Base-by-base conservation (phyloP, 2,113 vertebrate genomes). In the Brienomyrus longianalis region DNA sequence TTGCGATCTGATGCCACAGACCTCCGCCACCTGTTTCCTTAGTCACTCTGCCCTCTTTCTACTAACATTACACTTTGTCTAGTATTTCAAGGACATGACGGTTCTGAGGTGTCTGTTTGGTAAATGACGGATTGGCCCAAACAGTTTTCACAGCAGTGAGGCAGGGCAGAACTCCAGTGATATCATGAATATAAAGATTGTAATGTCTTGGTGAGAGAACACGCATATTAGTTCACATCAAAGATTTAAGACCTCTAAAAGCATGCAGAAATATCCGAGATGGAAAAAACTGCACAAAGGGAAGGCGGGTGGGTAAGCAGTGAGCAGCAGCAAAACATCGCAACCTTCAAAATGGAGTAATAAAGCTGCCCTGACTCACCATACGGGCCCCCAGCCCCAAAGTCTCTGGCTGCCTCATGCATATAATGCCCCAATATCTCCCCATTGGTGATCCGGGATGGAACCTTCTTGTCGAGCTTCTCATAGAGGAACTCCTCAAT, bases 401-500 rank as follows among this genome's bases (percentile, higher is more conserved):
- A 97, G 93, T 97, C 97, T 2, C 93, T 95, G 83, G 97, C 97
- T 6, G 95, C 97, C 1, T 97, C 95, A 0, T 93, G 92, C 94
- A 95, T 96, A 90, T 97, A 97, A 70, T 97, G 96, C 0, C 97
- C 98, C 93, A 97, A 94, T 54, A 98, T 95, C 92, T 99, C 98
- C 52, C 94, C 97, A 0, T 98, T 99, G 90, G 98, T 98, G 90
- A 96, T 95, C 80, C 98, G 94, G 0, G 96, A 98, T 0, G 98
- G 98, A 2, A 96, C 95, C 95, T 99, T 99, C 91, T 97, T 94
- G 93, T 99, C 98, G 10, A 99, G 95, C 94, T 99, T 99, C 92
- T 99, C 98, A 1, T 98, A 99, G 21, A 99, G 96, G 94, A 98
- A 99, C 93, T 99, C 98, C 90, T 99, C 98, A 13, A 99, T 98